Percentiles rank a stretch among this genome's conserved stretches.
phyloP scores from a whole-genome alignment of 2,797 vertebrate genomes.

The Lagodon rhomboides region DNA sequence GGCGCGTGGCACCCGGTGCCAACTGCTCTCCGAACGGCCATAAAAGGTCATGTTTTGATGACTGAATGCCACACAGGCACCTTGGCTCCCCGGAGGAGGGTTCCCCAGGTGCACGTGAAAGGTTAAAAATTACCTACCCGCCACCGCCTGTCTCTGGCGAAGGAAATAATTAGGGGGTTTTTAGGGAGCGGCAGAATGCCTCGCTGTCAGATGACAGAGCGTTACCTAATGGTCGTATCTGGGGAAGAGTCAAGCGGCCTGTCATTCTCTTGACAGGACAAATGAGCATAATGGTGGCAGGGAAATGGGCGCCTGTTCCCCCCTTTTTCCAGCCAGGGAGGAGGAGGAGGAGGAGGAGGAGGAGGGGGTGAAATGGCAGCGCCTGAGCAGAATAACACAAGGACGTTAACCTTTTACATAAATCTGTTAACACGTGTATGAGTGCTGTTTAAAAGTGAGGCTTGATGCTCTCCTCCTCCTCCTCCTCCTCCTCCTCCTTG shows the following conservation, averaged over 20 bases:
- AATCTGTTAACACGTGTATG: slow-evolving; percentile 87
- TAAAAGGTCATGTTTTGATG: slow-evolving; percentile 99
- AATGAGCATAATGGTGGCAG: slow-evolving; percentile 97
- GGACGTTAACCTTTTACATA: slow-evolving; percentile 94
- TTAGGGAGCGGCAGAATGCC: slow-evolving; percentile 94
- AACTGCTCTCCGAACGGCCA: slow-evolving; percentile 99
- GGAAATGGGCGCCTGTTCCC: slow-evolving; percentile 94
- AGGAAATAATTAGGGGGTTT: slow-evolving; percentile 99
- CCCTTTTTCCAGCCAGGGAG: slow-evolving; percentile 53
- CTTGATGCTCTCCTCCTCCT: slow-evolving; percentile 46
- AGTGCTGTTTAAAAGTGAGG: slow-evolving; percentile 73
- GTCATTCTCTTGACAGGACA: slow-evolving; percentile 97
- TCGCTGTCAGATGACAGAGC: slow-evolving; percentile 97
- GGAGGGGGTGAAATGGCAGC: slow-evolving; percentile 89
- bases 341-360: slow-evolving; percentile 38
- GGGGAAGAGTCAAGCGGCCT: slow-evolving; percentile 97
- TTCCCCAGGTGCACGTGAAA: slow-evolving; percentile 99
- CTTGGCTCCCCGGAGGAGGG: slow-evolving; percentile 98
- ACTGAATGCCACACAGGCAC: slow-evolving; percentile 99
- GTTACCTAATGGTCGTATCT: slow-evolving; percentile 99
- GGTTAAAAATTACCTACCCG: slow-evolving; percentile 99
- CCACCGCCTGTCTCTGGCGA: slow-evolving; percentile 93
- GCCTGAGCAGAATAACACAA: slow-evolving; percentile 97
- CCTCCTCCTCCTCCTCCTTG: not conserved
- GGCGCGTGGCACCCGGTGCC: slow-evolving; percentile 93